A percentile compares a stretch with the other conserved stretches of the same genome.
phyloP scores from a whole-genome alignment of 2,888 invertebrate genomes.

The Harmothoe impar region DNA sequence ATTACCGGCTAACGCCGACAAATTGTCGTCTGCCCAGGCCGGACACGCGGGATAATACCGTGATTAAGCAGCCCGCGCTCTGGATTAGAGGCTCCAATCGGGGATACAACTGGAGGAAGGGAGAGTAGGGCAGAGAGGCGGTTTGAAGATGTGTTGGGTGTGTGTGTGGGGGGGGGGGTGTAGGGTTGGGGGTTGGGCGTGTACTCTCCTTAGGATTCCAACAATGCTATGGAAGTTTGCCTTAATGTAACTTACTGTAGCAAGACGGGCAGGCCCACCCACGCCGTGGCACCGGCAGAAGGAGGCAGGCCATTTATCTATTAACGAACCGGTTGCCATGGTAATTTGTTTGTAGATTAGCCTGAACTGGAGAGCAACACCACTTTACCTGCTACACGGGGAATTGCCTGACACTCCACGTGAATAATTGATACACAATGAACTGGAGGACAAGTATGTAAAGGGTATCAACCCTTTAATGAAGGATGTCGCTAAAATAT shows the following conservation, averaged over 20 bases:
- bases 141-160: not conserved
- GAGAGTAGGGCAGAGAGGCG: not conserved
- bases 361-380: not conserved
- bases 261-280: conserved; percentile 18
- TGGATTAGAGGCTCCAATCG: conserved; percentile 52
- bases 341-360: conserved; percentile 26
- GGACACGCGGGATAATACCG: conserved; percentile 47
- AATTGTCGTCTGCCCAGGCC: conserved; percentile 37
- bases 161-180: not conserved
- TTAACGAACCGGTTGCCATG: conserved; percentile 11
- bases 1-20: conserved; percentile 52
- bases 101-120: too few relatives aligned
- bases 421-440: conserved; percentile 29
- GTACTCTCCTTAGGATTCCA: not conserved
- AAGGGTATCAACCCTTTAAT: too few relatives aligned
- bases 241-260: conserved; percentile 5
- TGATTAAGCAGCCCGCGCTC: conserved; percentile 27
- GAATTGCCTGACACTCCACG: not conserved
- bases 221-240: conserved; percentile 6
- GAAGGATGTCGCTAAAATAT: too few relatives aligned
- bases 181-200: not conserved
- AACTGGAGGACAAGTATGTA: not conserved
- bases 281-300: not conserved
- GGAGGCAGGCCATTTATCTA: not conserved
- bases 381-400: not conserved